Evolutionary conservation across 2,113 vertebrate species (phyloP), one percentile per base, ranked within the genome.

Genomic region (Labeo rohita): DNA sequence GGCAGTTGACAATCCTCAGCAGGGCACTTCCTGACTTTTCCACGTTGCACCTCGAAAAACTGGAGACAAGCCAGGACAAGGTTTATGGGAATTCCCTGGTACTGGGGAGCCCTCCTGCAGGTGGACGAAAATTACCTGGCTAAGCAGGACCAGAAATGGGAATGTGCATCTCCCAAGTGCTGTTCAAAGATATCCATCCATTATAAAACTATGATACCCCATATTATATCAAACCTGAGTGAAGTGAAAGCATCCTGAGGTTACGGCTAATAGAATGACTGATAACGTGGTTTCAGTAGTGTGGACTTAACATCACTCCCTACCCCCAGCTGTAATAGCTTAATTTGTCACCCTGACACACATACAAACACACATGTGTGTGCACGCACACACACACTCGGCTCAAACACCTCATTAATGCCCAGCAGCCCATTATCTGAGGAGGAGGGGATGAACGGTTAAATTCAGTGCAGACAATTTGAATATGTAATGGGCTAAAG

Each of bases 371-470:
- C 85, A 81, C 59, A 39, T 43, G 21, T 8, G 13, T 8, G 9
- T 18, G 2, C 49, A 15, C 54, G 39, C 13, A 36, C 54, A 65
- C 15, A 66, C 89, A 91, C 90, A 89, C 88, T 88, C 89, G 85
- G 92, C 87, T 91, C 87, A 89, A 89, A 91, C 90, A 91, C 87
- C 93, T 95, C 93, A 95, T 95, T 95, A 95, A 94, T 93, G 92
- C 93, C 92, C 93, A 54, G 89, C 78, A 90, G 90, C 91, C 91
- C 86, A 85, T 91, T 91, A 92, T 93, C 83, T 34, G 87, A 59
- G 91, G 91, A 90, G 91, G 92, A 88, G 91, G 91, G 89, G 89
- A 88, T 84, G 73, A 65, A 50, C 86, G 85, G 88, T 90, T 82
- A 85, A 92, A 91, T 93, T 93, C 90, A 65, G 84, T 88, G 65